Evolutionary conservation across 2,888 invertebrate genomes (phyloP).

Genomic region (Ptychoptera albimana): DNA sequence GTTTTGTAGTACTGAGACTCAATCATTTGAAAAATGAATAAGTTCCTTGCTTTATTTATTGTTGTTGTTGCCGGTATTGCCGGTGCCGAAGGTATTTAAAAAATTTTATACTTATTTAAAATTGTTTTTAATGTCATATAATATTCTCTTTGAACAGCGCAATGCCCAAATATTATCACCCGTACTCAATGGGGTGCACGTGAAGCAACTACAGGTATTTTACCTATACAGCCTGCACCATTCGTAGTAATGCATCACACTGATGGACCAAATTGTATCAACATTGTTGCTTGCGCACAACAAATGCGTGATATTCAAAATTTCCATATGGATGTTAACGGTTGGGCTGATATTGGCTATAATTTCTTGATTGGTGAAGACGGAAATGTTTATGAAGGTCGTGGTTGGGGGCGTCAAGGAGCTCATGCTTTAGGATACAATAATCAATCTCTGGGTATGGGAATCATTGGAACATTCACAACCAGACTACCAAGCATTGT

Average conservation of each 20-base stretch:
- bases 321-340: constrained; percentile 39
- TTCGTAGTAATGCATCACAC: constrained; percentile 58
- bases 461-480: constrained; percentile 36
- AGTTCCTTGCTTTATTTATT: constrained; percentile 4
- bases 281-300: constrained; percentile 32
- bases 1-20: too few species aligned
- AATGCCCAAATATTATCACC: constrained; percentile 15
- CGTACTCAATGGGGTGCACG: constrained; percentile 42
- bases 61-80: constrained; percentile 1
- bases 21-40: background rate
- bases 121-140: background rate
- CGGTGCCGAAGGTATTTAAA: background rate
- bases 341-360: constrained; percentile 55
- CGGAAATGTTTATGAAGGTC: constrained; percentile 50
- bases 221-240: constrained; percentile 38
- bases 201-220: constrained; percentile 29
- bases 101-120: background rate
- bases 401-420: constrained; percentile 52
- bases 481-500: constrained; percentile 35
- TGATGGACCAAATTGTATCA: constrained; percentile 37
- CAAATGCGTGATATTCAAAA: constrained; percentile 51
- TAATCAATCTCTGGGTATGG: constrained; percentile 49
- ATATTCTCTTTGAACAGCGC: background rate
- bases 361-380: constrained; percentile 61
- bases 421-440: constrained; percentile 57